phyloP scores from a whole-genome alignment of 64 coral and sea anemone genomes.

The Dendronephthya gigantea region DNA sequence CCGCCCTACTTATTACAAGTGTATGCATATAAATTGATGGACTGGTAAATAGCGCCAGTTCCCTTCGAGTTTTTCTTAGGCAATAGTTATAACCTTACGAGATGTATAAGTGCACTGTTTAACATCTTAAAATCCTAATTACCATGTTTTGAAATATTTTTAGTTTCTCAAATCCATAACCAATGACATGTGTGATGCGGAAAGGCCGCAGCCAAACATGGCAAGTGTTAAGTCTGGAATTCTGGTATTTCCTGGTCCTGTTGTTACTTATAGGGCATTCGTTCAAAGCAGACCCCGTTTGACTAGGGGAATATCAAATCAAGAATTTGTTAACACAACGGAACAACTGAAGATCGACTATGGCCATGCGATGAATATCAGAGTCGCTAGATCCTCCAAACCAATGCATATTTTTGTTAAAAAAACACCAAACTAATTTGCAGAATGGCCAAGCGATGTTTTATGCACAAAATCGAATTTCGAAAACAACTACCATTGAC shows the following conservation, averaged over 20 bases:
- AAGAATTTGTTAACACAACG: too few species aligned
- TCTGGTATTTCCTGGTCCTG: neutral
- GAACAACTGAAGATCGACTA: too few species aligned
- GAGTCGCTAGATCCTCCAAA: neutral
- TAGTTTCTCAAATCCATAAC: neutral
- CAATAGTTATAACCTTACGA: neutral
- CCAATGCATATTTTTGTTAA: slow-evolving; percentile 3
- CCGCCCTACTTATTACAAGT: neutral
- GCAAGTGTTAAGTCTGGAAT: slow-evolving; percentile 3
- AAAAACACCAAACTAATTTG: neutral
- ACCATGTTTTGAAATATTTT: neutral
- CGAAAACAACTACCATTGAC: neutral
- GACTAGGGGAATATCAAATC: too few species aligned
- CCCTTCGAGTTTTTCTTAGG: neutral
- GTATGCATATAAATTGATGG: neutral
- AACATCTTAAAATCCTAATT: neutral
- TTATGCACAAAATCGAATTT: neutral
- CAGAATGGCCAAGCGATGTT: neutral
- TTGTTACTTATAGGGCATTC: neutral
- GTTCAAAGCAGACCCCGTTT: too few species aligned
- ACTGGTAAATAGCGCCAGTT: neutral
- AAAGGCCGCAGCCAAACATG: slow-evolving; percentile 1
- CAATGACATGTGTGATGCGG: neutral
- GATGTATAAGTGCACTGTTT: neutral
- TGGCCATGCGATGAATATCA: too few species aligned